Percentiles rank a stretch among this genome's conserved stretches.
Evolutionary conservation across 2,888 invertebrate genomes (phyloP).

Genomic region (Dicyrtomina minuta): DNA sequence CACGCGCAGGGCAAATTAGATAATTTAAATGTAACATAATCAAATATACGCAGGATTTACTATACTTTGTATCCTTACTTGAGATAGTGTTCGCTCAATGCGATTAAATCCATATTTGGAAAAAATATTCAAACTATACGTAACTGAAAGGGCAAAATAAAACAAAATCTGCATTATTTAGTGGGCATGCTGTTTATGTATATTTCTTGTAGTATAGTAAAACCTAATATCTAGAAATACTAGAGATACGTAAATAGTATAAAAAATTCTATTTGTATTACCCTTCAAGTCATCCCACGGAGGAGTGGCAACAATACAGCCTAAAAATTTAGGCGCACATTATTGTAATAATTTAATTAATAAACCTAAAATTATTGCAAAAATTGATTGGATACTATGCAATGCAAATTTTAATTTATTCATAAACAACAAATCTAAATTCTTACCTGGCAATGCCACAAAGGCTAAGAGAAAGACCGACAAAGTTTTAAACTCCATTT

Average conservation of each 20-base stretch:
- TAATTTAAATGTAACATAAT: slow-evolving; percentile 1
- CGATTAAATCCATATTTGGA: slow-evolving; percentile 18
- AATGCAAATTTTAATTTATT: neutral
- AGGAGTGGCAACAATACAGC: neutral
- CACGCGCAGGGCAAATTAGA: neutral
- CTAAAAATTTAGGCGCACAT: neutral
- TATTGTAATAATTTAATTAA: too few relatives aligned
- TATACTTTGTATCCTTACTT: slow-evolving; percentile 10
- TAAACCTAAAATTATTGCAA: too few relatives aligned
- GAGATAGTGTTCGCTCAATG: slow-evolving; percentile 11
- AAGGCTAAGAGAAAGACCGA: neutral
- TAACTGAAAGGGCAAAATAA: slow-evolving; percentile 11
- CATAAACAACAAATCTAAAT: neutral
- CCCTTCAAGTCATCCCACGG: slow-evolving; percentile 29
- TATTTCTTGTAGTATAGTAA: too few relatives aligned
- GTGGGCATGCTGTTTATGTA: too few relatives aligned
- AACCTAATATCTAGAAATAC: neutral
- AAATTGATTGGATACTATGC: too few relatives aligned
- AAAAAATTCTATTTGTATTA: neutral
- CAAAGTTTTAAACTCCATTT: too few relatives aligned
- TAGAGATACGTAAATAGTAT: neutral
- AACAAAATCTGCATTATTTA: neutral
- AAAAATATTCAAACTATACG: slow-evolving; percentile 22
- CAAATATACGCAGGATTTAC: neutral
- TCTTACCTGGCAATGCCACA: neutral